Conservation (phyloP, 2,888 invertebrate species). For the Melanostoma mellinum region DNA sequence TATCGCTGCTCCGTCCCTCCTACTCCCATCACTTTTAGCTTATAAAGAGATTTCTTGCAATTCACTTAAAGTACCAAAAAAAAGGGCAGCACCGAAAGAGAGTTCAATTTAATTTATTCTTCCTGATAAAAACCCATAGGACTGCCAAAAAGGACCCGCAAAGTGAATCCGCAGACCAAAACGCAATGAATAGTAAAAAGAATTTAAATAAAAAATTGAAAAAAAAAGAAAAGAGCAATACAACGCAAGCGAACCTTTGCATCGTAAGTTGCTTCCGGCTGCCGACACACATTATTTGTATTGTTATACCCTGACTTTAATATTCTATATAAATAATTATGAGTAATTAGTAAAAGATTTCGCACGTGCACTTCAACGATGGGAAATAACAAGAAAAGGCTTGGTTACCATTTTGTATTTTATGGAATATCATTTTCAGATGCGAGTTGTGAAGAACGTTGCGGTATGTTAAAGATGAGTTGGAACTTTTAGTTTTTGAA, state of each 20-base stretch:
- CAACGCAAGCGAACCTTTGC: constrained; percentile 10
- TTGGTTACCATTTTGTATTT: constrained; percentile 12
- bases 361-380: too few relatives aligned
- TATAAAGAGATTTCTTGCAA: constrained; percentile 54
- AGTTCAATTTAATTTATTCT: constrained; percentile 68
- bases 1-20: background rate
- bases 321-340: too few relatives aligned
- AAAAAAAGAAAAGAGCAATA: constrained; percentile 4
- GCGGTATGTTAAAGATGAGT: background rate
- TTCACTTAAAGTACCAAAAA: constrained; percentile 44
- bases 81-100: constrained; percentile 24
- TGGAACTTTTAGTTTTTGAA: constrained; percentile 43
- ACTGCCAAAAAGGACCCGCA: constrained; percentile 51
- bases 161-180: constrained; percentile 55
- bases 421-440: constrained; percentile 19
- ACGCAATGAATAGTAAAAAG: constrained; percentile 68
- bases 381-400: background rate
- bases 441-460: constrained; percentile 11
- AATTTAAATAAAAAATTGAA: constrained; percentile 46
- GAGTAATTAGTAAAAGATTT: too few relatives aligned
- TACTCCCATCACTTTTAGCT: constrained; percentile 35
- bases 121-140: constrained; percentile 35
- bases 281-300: constrained; percentile 1
- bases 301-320: too few relatives aligned
- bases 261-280: background rate